Evolutionary conservation across 2,113 vertebrate species (phyloP), one percentile per base, ranked within the genome.

Genomic region (Tachysurus vachellii): DNA sequence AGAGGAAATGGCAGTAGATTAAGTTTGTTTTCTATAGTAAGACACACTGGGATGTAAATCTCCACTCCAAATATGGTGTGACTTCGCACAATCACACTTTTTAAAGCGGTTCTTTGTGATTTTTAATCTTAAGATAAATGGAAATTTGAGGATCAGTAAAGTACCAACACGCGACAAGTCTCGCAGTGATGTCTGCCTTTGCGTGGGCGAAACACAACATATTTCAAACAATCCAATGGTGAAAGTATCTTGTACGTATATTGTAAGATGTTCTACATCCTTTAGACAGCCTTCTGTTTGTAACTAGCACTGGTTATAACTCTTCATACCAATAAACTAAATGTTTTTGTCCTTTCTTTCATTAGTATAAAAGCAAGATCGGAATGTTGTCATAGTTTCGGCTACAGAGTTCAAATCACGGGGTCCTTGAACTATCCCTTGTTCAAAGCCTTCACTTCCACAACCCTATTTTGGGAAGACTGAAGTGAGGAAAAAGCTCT

Each of bases 401-500:
- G n/a, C n/a, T 50, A 50, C 31, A 53, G 42, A 57, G 85, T 86
- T 86, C 85, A 86, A 36, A 64, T 70, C 21, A 28, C 79, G 61
- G 61, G 85, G 85, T 86, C 62, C 31, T 57, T 86, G 62, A 79
- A 86, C 85, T 86, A 57, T 75, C 56, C 31, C 76, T 80, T 68
- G 85, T 75, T 86, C 85, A 86, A 68, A 80, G 75, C 31, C 79
- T 82, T 82, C 56, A 50, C 66, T 73, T 82, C 68, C 28, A 28
- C 75, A 82, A 87, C 79, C 79, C 73, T 61, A 28, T 77, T 85
- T 53, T 85, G 57, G 68, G 70, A 75, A 56, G 53, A n/a, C 68
- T 62, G 76, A 76, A 59, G 57, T 79, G 84, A 85, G 59, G 44
- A 85, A 21, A 79, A 75, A 61, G 9, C 80, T 61, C 42, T 76